Percentiles rank a stretch among this genome's conserved stretches.
These are phyloP conservation scores for Platycercus adscitus DNA, from an alignment of 2,113 vertebrate genomes.

Conservation along the genomic window DNA sequence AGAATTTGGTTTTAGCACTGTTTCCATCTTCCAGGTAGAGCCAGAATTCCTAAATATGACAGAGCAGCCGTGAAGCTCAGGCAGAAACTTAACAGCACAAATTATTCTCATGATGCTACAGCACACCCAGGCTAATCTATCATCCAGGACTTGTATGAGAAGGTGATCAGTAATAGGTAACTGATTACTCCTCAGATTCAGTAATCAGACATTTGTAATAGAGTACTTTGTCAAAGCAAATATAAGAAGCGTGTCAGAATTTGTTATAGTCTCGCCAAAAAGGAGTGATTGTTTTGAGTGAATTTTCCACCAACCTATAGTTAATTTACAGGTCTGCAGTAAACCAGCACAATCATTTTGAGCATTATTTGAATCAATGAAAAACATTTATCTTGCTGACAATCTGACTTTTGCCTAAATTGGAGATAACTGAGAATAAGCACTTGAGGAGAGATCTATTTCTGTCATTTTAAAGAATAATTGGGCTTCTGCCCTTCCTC, in stretches of 20 bases:
- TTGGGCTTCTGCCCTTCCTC: conserved; percentile 9
- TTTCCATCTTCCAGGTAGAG: background rate
- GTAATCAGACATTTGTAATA: background rate
- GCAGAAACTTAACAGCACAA: background rate
- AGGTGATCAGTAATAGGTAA: background rate
- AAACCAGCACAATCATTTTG: background rate
- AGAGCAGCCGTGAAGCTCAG: background rate
- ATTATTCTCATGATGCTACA: background rate
- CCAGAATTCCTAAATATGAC: background rate
- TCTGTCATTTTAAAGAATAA: conserved; percentile 20
- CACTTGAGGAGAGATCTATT: background rate
- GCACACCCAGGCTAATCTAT: background rate
- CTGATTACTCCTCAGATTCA: background rate
- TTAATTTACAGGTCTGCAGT: conserved; percentile 17
- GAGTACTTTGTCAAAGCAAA: conserved; percentile 1
- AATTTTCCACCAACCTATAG: background rate
- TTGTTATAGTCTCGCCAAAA: background rate
- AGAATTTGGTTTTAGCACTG: background rate
- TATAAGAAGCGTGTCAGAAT: background rate
- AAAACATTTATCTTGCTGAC: background rate
- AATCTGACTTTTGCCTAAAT: conserved; percentile 38
- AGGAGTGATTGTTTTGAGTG: background rate
- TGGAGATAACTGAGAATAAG: conserved; percentile 7
- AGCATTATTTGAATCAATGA: conserved; percentile 35
- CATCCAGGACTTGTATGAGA: background rate